Conservation (phyloP, 2,113 vertebrate genomes). For the Psettodes erumei region DNA sequence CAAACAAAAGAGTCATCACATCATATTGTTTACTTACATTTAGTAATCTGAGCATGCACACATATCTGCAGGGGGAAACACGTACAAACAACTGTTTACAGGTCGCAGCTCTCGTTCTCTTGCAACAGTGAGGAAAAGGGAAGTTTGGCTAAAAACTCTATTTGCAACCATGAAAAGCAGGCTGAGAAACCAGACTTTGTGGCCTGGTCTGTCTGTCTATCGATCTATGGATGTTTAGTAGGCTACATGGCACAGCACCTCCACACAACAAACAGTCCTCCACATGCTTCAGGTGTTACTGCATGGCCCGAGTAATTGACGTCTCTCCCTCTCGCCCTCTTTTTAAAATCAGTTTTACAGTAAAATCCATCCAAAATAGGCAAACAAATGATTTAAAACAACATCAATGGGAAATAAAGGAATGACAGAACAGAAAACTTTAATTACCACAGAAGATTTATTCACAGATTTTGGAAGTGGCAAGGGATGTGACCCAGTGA, state of each 20-base stretch:
- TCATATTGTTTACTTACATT: neutral
- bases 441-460: neutral
- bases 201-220: conserved; percentile 2
- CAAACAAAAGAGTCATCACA: neutral
- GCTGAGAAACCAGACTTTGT: conserved; percentile 1
- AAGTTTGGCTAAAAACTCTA: neutral
- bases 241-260: neutral
- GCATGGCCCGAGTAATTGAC: neutral
- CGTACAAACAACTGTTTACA: neutral
- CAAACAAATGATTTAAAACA: too few relatives aligned
- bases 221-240: neutral
- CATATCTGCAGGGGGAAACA: neutral
- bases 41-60: neutral
- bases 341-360: too few relatives aligned
- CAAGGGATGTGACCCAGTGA: neutral
- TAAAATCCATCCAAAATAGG: too few relatives aligned
- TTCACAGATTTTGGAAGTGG: neutral
- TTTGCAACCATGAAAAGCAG: conserved; percentile 1
- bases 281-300: neutral
- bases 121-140: neutral
- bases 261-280: conserved; percentile 5
- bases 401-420: neutral
- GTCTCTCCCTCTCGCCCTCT: too few relatives aligned
- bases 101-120: neutral
- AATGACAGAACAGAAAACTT: neutral